Percentiles rank a stretch among this genome's conserved stretches.
Conservation (phyloP, 2,888 invertebrate genomes). For the Tholera decimalis region DNA sequence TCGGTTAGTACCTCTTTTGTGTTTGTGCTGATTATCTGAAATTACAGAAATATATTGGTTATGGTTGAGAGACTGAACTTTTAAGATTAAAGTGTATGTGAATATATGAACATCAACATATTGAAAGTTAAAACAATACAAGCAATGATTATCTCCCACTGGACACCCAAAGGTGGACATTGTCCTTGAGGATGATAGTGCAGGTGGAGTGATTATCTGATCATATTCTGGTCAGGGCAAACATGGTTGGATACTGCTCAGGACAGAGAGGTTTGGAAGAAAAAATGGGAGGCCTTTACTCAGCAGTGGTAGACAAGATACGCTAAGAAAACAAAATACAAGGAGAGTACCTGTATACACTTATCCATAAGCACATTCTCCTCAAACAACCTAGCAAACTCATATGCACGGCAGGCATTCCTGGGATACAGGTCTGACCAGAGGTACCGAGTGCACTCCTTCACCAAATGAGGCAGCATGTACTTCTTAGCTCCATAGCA, state of each 20-base stretch:
- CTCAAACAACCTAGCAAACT: conserved; percentile 96
- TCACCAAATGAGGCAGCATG: conserved; percentile 96
- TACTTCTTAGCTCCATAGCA: conserved; percentile 98
- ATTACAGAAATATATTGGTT: neutral
- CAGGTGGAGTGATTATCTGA: too few species aligned
- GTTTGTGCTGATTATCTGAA: conserved; percentile 94
- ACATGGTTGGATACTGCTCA: too few species aligned
- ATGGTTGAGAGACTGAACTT: too few species aligned
- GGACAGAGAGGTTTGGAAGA: too few species aligned
- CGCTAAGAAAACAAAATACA: too few species aligned
- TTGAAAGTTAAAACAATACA: too few species aligned
- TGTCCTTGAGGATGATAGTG: too few species aligned
- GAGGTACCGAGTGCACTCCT: conserved; percentile 96
- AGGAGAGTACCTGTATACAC: conserved; percentile 92
- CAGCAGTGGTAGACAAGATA: neutral
- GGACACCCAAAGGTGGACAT: too few species aligned
- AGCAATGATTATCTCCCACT: too few species aligned
- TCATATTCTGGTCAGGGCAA: too few species aligned
- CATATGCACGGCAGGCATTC: conserved; percentile 96
- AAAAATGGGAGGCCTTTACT: neutral
- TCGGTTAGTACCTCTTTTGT: conserved; percentile 95
- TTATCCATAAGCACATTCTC: conserved; percentile 95
- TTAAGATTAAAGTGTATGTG: too few species aligned
- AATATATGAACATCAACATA: too few species aligned
- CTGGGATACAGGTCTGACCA: conserved; percentile 95